phyloP scores from a whole-genome alignment of 2,888 invertebrate species.

The Apamea sordens region DNA sequence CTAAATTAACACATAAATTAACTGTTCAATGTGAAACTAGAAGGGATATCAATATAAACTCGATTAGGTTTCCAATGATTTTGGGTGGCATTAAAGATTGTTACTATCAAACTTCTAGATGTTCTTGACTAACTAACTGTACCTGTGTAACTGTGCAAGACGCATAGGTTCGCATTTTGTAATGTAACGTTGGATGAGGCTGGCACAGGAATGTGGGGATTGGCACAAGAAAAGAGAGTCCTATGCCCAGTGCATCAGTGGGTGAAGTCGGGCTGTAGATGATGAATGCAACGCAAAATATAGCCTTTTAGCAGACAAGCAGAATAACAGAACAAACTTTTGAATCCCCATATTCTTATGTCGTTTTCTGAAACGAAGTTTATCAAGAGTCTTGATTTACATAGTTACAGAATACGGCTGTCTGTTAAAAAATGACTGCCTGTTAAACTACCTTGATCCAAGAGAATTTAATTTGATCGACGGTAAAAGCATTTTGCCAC shows the following conservation, averaged over 20 bases:
- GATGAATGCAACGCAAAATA: neutral
- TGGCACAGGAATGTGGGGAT: no score
- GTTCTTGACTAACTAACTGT: neutral
- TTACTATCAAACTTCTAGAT: neutral
- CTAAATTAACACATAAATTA: constrained; percentile 4
- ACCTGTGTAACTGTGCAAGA: neutral
- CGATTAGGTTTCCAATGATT: neutral
- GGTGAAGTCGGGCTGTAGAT: no score
- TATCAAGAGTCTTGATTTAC: neutral
- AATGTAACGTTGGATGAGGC: no score
- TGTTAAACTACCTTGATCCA: neutral
- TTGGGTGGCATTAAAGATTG: neutral
- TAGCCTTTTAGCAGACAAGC: neutral
- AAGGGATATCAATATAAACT: neutral
- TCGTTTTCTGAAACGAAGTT: neutral
- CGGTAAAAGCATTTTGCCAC: neutral
- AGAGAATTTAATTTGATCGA: neutral
- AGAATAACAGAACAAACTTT: neutral
- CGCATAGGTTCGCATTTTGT: neutral
- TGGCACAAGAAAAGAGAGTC: no score
- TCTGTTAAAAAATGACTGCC: neutral
- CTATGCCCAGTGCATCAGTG: no score
- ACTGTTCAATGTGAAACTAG: constrained; percentile 6
- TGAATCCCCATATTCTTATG: neutral
- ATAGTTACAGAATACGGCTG: no score